A percentile compares a stretch with the other conserved stretches of the same genome.
phyloP scores from a whole-genome alignment of 2,113 vertebrate genomes.

The Paedocypris sp. region DNA sequence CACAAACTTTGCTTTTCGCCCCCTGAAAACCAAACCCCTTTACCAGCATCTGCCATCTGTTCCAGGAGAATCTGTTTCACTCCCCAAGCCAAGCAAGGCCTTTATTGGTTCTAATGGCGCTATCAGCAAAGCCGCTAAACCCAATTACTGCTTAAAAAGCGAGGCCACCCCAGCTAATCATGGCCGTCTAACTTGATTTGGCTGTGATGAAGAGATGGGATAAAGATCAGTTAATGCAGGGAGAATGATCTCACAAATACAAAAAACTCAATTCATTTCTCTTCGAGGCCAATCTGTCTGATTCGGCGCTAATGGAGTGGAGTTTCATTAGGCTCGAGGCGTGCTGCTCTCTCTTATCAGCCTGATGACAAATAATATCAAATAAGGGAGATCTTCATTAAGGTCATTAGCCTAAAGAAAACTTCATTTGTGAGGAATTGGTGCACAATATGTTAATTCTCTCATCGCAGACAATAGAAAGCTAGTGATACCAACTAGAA shows the following conservation, averaged over 20 bases:
- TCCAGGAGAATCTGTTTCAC: slow-evolving; percentile 71
- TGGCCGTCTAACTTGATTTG: slow-evolving; percentile 72
- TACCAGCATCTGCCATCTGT: slow-evolving; percentile 63
- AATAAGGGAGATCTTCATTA: slow-evolving; percentile 29
- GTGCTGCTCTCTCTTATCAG: slow-evolving; percentile 59
- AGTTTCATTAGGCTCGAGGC: slow-evolving; percentile 72
- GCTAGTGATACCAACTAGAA: too few species aligned
- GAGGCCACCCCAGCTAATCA: slow-evolving; percentile 73
- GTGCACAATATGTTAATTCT: background rate
- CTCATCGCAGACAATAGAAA: too few species aligned
- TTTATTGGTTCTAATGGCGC: slow-evolving; percentile 75
- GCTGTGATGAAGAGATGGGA: slow-evolving; percentile 74
- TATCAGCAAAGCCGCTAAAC: slow-evolving; percentile 75
- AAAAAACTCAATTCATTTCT: slow-evolving; percentile 83
- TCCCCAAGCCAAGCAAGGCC: slow-evolving; percentile 67
- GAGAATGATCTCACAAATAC: slow-evolving; percentile 78
- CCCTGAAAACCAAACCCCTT: slow-evolving; percentile 54
- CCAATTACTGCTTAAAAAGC: slow-evolving; percentile 74
- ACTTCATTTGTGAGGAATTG: background rate
- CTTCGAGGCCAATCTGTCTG: slow-evolving; percentile 72
- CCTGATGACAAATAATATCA: slow-evolving; percentile 54
- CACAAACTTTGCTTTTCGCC: slow-evolving; percentile 70
- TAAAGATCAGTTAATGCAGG: slow-evolving; percentile 79
- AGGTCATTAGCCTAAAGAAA: background rate
- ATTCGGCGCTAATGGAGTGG: slow-evolving; percentile 76